These are phyloP conservation scores for Colius striatus DNA, from an alignment of 2,113 vertebrate genomes.

Conservation along the genomic window DNA sequence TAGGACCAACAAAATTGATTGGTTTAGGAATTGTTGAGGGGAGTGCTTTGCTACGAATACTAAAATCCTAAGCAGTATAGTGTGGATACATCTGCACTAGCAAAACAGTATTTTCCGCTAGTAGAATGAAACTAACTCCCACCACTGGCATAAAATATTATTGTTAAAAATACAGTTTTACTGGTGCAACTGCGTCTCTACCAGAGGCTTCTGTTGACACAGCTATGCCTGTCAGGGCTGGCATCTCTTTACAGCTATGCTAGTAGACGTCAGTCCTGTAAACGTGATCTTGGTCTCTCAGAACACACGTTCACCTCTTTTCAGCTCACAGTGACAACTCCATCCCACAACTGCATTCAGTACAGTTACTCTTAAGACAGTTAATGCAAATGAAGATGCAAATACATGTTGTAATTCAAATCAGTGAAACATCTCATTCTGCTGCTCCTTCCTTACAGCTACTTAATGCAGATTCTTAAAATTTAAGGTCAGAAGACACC, in stretches of 20 bases:
- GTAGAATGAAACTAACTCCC: not conserved
- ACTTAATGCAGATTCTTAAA: slow-evolving; percentile 34
- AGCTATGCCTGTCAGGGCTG: not conserved
- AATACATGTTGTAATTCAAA: slow-evolving; percentile 54
- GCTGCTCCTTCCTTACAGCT: slow-evolving; percentile 3
- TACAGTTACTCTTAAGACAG: slow-evolving; percentile 43
- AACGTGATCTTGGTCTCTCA: not conserved
- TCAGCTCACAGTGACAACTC: slow-evolving; percentile 12
- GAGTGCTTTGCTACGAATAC: slow-evolving; percentile 4
- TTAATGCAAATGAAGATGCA: slow-evolving; percentile 57
- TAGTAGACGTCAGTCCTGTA: not conserved
- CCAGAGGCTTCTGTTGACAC: slow-evolving; percentile 27
- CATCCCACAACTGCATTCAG: not conserved
- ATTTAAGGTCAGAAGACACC: slow-evolving; percentile 55
- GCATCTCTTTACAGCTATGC: slow-evolving; percentile 5
- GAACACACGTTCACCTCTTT: not conserved
- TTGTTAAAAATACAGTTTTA: slow-evolving; percentile 23
- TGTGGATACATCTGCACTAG: not conserved
- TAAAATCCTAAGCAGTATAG: slow-evolving; percentile 22
- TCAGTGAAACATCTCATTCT: slow-evolving; percentile 34
- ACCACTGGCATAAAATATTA: not conserved
- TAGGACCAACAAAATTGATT: slow-evolving; percentile 4
- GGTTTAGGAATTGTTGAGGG: slow-evolving; percentile 2
- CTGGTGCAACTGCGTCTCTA: not conserved
- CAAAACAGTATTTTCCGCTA: not conserved